These are phyloP conservation scores for Cephus runcator DNA, from an alignment of 2,888 invertebrate species.

Conservation along the genomic window DNA sequence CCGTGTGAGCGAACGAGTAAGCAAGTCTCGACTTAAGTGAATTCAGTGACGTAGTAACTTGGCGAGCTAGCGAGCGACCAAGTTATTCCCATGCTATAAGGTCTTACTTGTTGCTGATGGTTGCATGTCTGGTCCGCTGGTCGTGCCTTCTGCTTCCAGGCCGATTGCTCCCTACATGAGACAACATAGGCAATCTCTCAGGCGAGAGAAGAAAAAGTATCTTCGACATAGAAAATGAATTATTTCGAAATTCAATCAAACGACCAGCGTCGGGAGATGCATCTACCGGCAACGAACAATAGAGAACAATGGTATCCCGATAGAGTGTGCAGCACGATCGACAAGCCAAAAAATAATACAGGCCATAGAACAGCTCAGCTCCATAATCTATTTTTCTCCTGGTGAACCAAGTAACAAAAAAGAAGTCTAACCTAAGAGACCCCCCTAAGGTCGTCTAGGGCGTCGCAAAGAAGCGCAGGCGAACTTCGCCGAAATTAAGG, in stretches of 20 bases:
- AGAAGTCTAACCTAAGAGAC: background rate
- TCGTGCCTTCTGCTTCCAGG: slow-evolving; percentile 49
- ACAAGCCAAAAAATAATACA: background rate
- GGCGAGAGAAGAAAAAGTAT: background rate
- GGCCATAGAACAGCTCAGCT: background rate
- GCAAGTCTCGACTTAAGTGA: slow-evolving; percentile 34
- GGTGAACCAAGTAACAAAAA: background rate
- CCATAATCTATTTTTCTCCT: background rate
- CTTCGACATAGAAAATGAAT: background rate
- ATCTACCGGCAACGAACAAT: background rate
- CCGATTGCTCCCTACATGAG: slow-evolving; percentile 40
- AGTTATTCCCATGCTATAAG: slow-evolving; percentile 47
- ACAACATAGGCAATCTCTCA: background rate
- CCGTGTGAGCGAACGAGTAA: slow-evolving; percentile 14
- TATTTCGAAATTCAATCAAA: background rate
- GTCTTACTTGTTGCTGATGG: slow-evolving; percentile 62
- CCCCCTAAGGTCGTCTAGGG: background rate
- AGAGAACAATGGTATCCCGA: background rate
- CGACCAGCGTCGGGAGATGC: background rate
- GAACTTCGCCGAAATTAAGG: slow-evolving; percentile 6
- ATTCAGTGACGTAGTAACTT: slow-evolving; percentile 35
- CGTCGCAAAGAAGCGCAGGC: background rate
- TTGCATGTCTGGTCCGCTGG: slow-evolving; percentile 57
- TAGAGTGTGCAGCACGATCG: background rate
- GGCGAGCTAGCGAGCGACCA: slow-evolving; percentile 21